Conservation (phyloP, 2,113 vertebrate species). For the Lycaon pictus region DNA sequence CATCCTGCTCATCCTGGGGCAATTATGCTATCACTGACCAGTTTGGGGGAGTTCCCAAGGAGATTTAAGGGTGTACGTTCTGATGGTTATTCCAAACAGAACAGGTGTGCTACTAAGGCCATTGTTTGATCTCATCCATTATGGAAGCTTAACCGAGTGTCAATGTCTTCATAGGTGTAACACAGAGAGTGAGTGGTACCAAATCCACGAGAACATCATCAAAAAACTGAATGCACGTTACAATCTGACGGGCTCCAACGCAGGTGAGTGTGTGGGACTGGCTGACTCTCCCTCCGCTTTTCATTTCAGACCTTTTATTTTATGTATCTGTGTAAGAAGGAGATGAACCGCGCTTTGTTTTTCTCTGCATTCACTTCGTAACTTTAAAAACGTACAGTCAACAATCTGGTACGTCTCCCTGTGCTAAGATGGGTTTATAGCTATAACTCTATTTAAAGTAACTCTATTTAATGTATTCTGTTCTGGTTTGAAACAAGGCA, state of each 20-base stretch:
- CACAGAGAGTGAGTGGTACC: slow-evolving; percentile 98
- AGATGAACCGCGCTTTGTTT: neutral
- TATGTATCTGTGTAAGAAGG: neutral
- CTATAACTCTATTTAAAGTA: neutral
- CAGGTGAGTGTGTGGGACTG: slow-evolving; percentile 88
- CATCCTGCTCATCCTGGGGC: neutral
- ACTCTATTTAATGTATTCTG: neutral
- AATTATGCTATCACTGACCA: neutral
- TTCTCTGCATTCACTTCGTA: neutral
- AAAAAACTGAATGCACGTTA: slow-evolving; percentile 97
- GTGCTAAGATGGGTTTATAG: neutral
- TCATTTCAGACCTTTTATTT: neutral
- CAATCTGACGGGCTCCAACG: slow-evolving; percentile 97
- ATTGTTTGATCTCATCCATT: neutral
- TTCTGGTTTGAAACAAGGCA: neutral
- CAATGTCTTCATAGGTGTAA: slow-evolving; percentile 91
- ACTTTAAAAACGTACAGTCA: neutral
- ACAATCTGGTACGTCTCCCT: neutral
- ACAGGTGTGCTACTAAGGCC: neutral
- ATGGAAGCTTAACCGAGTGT: slow-evolving; percentile 44
- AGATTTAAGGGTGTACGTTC: neutral
- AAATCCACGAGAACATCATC: slow-evolving; percentile 99
- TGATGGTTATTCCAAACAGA: neutral
- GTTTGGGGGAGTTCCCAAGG: neutral
- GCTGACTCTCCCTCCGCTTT: neutral